Evolutionary conservation across 2,888 invertebrate genomes (phyloP).

Genomic region (Zeuzera pyrina): DNA sequence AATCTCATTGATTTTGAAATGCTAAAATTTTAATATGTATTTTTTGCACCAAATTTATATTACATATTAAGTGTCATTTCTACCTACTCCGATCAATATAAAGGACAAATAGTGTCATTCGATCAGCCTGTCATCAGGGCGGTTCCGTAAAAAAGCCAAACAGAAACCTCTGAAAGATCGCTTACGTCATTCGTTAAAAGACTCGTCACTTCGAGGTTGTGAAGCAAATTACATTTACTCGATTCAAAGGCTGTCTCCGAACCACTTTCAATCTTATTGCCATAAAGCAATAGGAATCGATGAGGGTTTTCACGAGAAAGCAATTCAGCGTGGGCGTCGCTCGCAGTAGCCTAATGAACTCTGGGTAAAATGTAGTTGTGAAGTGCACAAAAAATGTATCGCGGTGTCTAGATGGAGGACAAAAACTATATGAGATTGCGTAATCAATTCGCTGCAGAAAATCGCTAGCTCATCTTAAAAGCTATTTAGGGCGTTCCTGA

Average conservation of each 20-base stretch:
- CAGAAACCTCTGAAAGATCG: no score
- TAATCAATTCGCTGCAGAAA: not conserved
- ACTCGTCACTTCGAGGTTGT: no score
- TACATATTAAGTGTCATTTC: no score
- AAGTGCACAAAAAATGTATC: constrained; percentile 1
- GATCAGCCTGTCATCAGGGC: no score
- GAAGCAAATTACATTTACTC: no score
- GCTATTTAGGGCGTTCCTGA: not conserved
- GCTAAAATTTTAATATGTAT: no score
- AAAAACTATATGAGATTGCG: not conserved
- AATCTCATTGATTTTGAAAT: no score
- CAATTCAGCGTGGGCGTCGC: not conserved
- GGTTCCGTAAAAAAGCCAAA: no score
- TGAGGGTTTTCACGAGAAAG: not conserved
- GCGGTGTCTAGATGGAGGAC: not conserved
- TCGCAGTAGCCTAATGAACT: not conserved
- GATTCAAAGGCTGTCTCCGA: no score
- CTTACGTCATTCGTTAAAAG: no score
- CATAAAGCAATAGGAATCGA: not conserved
- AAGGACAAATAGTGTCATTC: constrained; percentile 9
- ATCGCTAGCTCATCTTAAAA: constrained; percentile 1
- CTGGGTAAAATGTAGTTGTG: constrained; percentile 1
- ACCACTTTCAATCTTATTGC: not conserved
- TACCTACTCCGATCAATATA: constrained; percentile 9
- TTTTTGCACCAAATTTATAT: no score